Percentiles rank a stretch among this genome's conserved stretches.
Conservation (phyloP, 2,888 invertebrate genomes). For the Dione juno region DNA sequence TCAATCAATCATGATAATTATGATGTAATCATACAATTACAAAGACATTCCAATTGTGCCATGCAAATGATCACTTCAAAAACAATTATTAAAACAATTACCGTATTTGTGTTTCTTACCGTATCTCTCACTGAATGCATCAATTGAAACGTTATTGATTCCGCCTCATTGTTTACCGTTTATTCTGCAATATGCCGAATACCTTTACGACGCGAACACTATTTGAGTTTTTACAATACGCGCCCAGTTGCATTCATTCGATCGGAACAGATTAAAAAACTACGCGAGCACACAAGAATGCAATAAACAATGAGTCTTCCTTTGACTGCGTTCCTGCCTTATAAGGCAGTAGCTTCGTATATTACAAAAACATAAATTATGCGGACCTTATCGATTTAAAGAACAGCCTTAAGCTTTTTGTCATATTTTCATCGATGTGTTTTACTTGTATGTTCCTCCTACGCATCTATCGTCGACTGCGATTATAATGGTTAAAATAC, state of each 20-base stretch:
- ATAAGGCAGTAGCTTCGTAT: constrained; percentile 39
- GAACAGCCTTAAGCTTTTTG: constrained; percentile 26
- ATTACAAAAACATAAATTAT: constrained; percentile 35
- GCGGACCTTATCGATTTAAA: constrained; percentile 29
- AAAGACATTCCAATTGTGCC: too few species aligned
- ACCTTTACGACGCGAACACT: constrained; percentile 27
- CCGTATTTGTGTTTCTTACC: background rate
- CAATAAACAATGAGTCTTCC: constrained; percentile 40
- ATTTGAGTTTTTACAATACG: constrained; percentile 35
- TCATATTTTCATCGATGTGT: constrained; percentile 20
- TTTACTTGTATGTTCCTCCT: constrained; percentile 10
- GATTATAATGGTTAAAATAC: background rate
- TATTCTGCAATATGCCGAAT: constrained; percentile 31
- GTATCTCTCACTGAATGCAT: background rate
- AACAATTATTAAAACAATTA: background rate
- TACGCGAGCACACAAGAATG: constrained; percentile 36
- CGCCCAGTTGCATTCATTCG: constrained; percentile 32
- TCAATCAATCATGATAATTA: too few species aligned
- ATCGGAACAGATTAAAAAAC: constrained; percentile 40
- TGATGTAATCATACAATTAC: too few species aligned
- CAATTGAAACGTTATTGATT: constrained; percentile 9
- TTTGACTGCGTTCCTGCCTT: constrained; percentile 42
- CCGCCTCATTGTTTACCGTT: constrained; percentile 13
- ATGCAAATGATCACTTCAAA: background rate
- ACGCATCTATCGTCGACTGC: constrained; percentile 12